Base-by-base conservation (phyloP, 2,797 vertebrate genomes). In the Myotis daubentonii region DNA sequence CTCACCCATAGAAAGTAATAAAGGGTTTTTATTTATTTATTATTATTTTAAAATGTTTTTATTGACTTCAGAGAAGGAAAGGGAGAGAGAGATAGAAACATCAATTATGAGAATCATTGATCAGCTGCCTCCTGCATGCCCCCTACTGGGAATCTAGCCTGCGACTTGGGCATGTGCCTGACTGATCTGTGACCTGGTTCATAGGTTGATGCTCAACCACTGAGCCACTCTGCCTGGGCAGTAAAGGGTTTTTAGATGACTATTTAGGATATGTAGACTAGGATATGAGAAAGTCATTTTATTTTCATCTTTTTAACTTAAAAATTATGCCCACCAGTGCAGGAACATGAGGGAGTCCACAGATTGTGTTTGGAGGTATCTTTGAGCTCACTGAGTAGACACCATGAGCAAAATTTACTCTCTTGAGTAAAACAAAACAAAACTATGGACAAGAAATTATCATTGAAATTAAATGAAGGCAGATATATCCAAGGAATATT, bases 281-380 rank as follows among this genome's bases (percentile, higher is more conserved):
- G 55, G 19, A 19, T 86, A 33, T 89, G 41, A 44, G 36, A 79
- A 89, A 71, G 70, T 86, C 89, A 62, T 79, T 95, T 90, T 30
- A 62, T 96, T 95, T 94, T 91, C 8, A 33, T 78, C 23, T 9
- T 92, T 91, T 87, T 72, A 89, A 78, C 36, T 94, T 89, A 91
- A 96, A 93, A 62, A 76, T 95, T 86, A 87, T 83, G 44, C 84
- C 8, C 22, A 36, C 38, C 75, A 78, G 49, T n/a, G 11, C 10
- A 8, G 36, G 70, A 25, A 36, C 5, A 12, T 78, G 49, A 78
- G 75, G 75, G 75, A 55, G 11, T 51, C 49, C 75, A 36, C 51
- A 55, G 75, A 55, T 36, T 22, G 9, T 36, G 12, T 78, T 76
- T 78, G 12, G 75, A 53, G 49, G 49, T 53, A 15, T 53, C 75